These are phyloP conservation scores for Psittacula echo DNA, from an alignment of 2,797 vertebrate species.

Conservation along the genomic window DNA sequence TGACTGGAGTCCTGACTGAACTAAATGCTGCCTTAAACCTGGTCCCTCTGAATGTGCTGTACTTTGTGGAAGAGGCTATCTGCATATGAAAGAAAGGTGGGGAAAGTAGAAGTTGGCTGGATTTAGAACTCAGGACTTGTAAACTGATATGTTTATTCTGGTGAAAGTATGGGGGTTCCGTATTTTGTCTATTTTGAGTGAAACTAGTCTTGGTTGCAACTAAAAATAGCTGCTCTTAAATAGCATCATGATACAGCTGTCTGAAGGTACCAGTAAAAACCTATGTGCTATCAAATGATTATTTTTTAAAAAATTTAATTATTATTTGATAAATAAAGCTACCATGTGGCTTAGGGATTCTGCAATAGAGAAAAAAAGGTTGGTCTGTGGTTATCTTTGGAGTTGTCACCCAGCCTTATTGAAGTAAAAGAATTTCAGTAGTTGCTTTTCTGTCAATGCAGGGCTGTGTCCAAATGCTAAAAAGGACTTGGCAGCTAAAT, in stretches of 20 bases:
- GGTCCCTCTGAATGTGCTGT: not conserved
- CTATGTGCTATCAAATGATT: fast-evolving
- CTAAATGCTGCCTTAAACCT: not conserved
- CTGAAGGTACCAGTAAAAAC: not conserved
- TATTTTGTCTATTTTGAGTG: not conserved
- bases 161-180: not conserved
- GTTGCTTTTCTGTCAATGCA: not conserved
- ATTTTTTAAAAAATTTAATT: not conserved
- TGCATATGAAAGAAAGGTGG: not conserved
- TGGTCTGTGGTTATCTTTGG: not conserved
- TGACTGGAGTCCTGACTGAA: not conserved
- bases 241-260: not conserved
- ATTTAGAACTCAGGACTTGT: not conserved
- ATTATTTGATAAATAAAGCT: not conserved
- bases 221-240: not conserved
- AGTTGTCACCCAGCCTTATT: not conserved
- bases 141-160: not conserved
- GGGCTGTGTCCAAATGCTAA: not conserved
- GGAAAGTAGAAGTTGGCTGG: not conserved
- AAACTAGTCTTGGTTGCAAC: not conserved
- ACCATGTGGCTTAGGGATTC: not conserved
- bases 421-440: not conserved
- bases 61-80: not conserved
- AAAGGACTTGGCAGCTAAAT: not conserved
- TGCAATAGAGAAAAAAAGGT: not conserved